A percentile compares a stretch with the other conserved stretches of the same genome.
phyloP scores from a whole-genome alignment of 2,113 vertebrate species.

The Orcinus orca region DNA sequence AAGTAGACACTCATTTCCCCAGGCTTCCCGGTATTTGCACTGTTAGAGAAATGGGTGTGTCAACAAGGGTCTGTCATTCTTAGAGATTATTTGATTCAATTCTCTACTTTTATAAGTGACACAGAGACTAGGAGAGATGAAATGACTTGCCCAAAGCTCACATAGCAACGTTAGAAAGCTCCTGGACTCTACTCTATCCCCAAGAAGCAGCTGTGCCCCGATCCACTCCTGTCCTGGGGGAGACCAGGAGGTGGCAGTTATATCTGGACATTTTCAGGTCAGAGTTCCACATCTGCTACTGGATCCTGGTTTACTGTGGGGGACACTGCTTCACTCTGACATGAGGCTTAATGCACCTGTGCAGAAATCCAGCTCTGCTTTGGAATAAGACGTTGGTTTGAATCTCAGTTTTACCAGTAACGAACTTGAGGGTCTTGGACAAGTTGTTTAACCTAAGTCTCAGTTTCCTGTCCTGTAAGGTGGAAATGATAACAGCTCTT shows the following conservation, averaged over 20 bases:
- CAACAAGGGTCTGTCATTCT: neutral
- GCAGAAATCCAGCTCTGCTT: neutral
- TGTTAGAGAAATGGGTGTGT: neutral
- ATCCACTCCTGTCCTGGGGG: neutral
- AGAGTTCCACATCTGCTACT: too few species aligned
- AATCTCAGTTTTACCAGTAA: neutral
- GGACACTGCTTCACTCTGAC: neutral
- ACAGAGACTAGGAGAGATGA: neutral
- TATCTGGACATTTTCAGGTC: neutral
- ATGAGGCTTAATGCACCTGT: neutral
- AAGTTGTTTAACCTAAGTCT: neutral
- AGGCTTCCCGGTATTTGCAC: neutral
- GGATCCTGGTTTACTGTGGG: neutral
- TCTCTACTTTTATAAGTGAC: neutral
- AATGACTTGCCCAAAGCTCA: neutral
- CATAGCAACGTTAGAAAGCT: neutral
- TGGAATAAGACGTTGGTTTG: neutral
- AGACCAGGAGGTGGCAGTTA: neutral
- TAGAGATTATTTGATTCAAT: neutral
- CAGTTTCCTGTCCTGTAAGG: neutral
- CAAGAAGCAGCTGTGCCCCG: neutral
- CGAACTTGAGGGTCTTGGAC: neutral
- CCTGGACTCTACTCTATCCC: neutral
- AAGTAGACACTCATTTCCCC: neutral
- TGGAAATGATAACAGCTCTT: neutral